Conservation (phyloP, 1,140 invertebrate species). For the Danaus melanippus region DNA sequence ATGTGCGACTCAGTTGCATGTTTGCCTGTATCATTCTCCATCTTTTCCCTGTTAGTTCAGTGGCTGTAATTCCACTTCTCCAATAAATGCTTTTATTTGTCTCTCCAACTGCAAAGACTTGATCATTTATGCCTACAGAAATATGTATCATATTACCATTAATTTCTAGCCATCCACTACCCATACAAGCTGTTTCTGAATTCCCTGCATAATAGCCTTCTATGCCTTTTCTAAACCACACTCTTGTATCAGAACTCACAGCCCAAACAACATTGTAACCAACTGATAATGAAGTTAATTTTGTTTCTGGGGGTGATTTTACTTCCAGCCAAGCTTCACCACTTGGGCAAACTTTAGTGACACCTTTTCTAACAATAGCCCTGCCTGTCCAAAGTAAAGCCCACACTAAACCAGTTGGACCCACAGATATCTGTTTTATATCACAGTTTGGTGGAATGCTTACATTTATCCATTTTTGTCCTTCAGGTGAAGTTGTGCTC, state of each 20-base stretch:
- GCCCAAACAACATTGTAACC: slow-evolving; percentile 92
- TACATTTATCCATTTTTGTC: slow-evolving; percentile 84
- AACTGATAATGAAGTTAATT: slow-evolving; percentile 84
- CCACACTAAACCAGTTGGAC: slow-evolving; percentile 89
- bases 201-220: slow-evolving; percentile 79
- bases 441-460: slow-evolving; percentile 82
- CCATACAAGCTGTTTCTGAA: slow-evolving; percentile 81
- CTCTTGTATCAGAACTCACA: slow-evolving; percentile 84
- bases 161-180: slow-evolving; percentile 88
- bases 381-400: slow-evolving; percentile 86
- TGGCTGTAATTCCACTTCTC: slow-evolving; percentile 81
- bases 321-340: slow-evolving; percentile 88
- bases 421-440: slow-evolving; percentile 87
- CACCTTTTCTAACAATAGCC: slow-evolving; percentile 83
- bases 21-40: slow-evolving; percentile 86
- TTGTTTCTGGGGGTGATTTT: slow-evolving; percentile 77
- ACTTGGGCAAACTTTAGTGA: slow-evolving; percentile 80
- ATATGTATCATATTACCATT: slow-evolving; percentile 86
- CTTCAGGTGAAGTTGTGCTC: slow-evolving; percentile 85
- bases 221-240: slow-evolving; percentile 93
- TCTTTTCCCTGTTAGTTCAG: slow-evolving; percentile 88
- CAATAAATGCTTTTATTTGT: slow-evolving; percentile 84
- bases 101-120: slow-evolving; percentile 76
- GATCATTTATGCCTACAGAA: slow-evolving; percentile 89
- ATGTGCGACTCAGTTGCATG: slow-evolving; percentile 84